These are phyloP conservation scores for Melinaea menophilus DNA, from an alignment of 2,888 invertebrate genomes.

Conservation along the genomic window DNA sequence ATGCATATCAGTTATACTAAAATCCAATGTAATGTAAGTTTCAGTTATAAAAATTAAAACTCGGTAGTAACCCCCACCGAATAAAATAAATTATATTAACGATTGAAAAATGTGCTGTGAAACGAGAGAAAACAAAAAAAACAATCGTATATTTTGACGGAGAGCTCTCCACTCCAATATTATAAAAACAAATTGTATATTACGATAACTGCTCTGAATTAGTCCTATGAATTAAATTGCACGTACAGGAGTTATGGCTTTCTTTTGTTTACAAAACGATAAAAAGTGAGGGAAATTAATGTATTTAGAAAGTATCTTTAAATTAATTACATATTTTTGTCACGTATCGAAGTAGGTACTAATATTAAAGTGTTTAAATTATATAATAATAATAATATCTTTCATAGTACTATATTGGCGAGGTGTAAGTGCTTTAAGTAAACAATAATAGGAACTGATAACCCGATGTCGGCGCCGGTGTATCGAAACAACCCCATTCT, in stretches of 20 bases:
- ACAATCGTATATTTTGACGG: slow-evolving; percentile 20
- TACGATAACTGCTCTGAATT: slow-evolving; percentile 25
- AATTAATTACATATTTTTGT: neutral
- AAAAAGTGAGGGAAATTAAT: neutral
- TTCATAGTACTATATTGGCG: too few relatives aligned
- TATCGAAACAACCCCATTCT: slow-evolving; percentile 47
- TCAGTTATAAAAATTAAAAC: slow-evolving; percentile 1
- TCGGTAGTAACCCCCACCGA: slow-evolving; percentile 5
- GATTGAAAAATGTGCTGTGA: slow-evolving; percentile 23
- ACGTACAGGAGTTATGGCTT: slow-evolving; percentile 16
- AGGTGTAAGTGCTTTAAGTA: slow-evolving; percentile 35
- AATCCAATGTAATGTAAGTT: neutral
- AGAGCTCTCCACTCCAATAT: slow-evolving; percentile 20
- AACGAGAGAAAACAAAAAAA: slow-evolving; percentile 10
- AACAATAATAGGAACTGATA: slow-evolving; percentile 56
- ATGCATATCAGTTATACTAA: neutral
- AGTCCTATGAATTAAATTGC: slow-evolving; percentile 16
- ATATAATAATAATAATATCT: too few relatives aligned
- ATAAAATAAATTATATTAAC: slow-evolving; percentile 16
- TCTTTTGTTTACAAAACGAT: neutral
- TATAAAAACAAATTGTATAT: slow-evolving; percentile 24
- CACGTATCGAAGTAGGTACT: too few relatives aligned
- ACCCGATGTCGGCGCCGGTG: slow-evolving; percentile 42
- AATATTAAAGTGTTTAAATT: too few relatives aligned
- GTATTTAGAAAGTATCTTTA: neutral